Percentiles rank a stretch among this genome's conserved stretches.
Evolutionary conservation across 2,113 vertebrate species (phyloP).

Genomic region (Charadrius vociferus): DNA sequence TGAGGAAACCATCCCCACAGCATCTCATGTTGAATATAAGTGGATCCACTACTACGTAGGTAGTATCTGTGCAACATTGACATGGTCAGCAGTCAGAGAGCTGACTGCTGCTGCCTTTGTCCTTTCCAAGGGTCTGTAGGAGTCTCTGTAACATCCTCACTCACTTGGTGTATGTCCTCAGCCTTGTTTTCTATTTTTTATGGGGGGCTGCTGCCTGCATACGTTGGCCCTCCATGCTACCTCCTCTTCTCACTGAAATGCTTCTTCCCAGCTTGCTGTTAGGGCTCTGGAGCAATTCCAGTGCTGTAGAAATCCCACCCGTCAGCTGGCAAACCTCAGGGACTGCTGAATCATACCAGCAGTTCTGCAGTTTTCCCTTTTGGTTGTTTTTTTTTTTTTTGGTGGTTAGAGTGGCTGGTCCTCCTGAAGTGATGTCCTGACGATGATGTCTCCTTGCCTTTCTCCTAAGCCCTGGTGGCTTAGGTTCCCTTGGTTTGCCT

Average conservation of each 20-base stretch:
- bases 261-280: neutral
- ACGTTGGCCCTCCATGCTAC: neutral
- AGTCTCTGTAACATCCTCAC: neutral
- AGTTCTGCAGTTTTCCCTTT: no score
- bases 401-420: neutral
- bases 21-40: fast-evolving
- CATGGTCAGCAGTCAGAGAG: fast-evolving
- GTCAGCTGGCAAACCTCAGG: neutral
- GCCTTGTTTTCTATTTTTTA: fast-evolving
- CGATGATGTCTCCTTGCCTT: neutral
- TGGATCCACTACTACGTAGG: fast-evolving
- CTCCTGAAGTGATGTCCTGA: neutral
- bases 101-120: neutral
- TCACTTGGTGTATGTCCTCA: neutral
- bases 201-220: neutral
- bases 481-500: neutral
- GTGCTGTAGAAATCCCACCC: neutral
- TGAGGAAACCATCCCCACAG: neutral
- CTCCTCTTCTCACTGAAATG: neutral
- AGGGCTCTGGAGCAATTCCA: neutral
- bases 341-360: neutral
- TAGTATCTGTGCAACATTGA: fast-evolving
- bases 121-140: neutral
- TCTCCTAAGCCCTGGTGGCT: neutral
- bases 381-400: neutral